Evolutionary conservation across 2,113 vertebrate genomes (phyloP).

Genomic region (Clarias magur): DNA sequence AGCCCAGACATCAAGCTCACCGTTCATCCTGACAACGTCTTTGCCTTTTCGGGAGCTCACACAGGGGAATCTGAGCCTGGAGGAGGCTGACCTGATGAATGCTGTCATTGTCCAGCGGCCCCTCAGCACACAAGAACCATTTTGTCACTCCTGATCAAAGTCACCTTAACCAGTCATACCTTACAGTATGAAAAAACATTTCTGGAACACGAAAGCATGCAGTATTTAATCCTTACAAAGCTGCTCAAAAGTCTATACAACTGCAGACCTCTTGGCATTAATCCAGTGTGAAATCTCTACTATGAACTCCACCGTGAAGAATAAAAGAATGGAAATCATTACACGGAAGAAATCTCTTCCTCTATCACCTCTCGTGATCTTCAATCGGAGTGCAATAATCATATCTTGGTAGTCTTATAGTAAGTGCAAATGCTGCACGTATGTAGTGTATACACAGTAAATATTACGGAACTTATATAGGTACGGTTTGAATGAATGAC

Average conservation of each 20-base stretch:
- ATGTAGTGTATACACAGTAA: constrained; percentile 2
- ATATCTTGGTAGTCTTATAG: not conserved
- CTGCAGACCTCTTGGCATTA: constrained; percentile 25
- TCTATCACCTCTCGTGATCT: not conserved
- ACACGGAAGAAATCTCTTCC: not conserved
- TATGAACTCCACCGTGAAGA: not conserved
- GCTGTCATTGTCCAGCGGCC: constrained; percentile 89
- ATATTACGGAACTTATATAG: constrained; percentile 2
- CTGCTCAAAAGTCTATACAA: constrained; percentile 28
- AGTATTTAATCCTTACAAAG: constrained; percentile 8
- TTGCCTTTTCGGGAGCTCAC: constrained; percentile 78
- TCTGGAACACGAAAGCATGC: not conserved
- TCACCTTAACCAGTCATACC: constrained; percentile 40
- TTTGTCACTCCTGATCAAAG: constrained; percentile 71
- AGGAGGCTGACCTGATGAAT: constrained; percentile 84
- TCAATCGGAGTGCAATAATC: constrained; percentile 23
- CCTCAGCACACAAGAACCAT: constrained; percentile 73
- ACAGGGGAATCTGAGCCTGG: constrained; percentile 79
- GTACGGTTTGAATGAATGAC: constrained; percentile 2
- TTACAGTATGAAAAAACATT: constrained; percentile 10
- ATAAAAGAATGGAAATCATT: not conserved
- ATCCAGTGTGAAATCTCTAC: not conserved
- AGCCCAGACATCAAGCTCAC: constrained; percentile 76
- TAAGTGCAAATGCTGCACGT: constrained; percentile 24
- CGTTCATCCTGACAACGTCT: constrained; percentile 84